Conservation (phyloP, 1,140 invertebrate species). For the Maniola jurtina region DNA sequence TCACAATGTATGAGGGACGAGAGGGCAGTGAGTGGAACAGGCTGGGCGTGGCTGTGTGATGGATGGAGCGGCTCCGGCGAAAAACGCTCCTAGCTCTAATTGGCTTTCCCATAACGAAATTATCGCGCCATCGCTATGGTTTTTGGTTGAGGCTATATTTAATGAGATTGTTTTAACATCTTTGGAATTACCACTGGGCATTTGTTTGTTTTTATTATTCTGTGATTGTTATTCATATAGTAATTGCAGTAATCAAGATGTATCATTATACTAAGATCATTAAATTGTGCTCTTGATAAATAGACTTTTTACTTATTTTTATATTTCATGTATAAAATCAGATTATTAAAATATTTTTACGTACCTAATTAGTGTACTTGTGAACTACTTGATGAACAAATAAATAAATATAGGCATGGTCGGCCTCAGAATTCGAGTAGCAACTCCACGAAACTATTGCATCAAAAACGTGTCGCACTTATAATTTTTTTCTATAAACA, state of each 20-base stretch:
- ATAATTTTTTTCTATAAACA: too few relatives aligned
- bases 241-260: neutral
- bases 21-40: constrained; percentile 52
- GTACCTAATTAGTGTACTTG: too few relatives aligned
- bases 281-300: too few relatives aligned
- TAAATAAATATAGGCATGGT: too few relatives aligned
- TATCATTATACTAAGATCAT: neutral
- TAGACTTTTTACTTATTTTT: too few relatives aligned
- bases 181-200: neutral
- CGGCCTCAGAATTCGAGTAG: too few relatives aligned
- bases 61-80: constrained; percentile 57
- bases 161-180: constrained; percentile 14
- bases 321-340: too few relatives aligned
- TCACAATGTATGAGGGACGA: constrained; percentile 32
- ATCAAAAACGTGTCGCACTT: too few relatives aligned
- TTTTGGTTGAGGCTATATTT: neutral
- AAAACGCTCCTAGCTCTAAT: constrained; percentile 61
- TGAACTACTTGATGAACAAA: too few relatives aligned
- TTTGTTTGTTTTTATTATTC: constrained; percentile 2
- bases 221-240: neutral
- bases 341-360: too few relatives aligned
- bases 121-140: constrained; percentile 23
- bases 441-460: too few relatives aligned
- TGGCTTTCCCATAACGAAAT: constrained; percentile 58
- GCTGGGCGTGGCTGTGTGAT: constrained; percentile 57